Conservation (phyloP, 2,113 vertebrate genomes). For the Amia ocellicauda region DNA sequence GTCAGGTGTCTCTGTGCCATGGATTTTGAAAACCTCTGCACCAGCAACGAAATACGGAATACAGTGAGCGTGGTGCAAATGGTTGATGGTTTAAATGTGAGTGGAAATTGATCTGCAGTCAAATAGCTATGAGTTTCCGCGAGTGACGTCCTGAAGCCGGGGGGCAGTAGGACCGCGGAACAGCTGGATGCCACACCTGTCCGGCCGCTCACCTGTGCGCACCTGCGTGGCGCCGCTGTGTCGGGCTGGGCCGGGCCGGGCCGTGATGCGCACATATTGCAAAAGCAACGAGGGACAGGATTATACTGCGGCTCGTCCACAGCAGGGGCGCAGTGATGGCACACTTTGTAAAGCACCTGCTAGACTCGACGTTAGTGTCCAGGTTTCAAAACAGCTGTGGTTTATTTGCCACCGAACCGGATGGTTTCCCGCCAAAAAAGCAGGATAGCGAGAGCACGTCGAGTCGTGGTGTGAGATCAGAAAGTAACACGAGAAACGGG, state of each 20-base stretch:
- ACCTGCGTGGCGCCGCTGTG: not conserved
- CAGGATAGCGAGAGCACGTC: too few species aligned
- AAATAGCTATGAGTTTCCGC: too few species aligned
- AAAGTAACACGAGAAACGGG: too few species aligned
- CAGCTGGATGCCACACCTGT: constrained; percentile 11
- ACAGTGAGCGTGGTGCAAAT: too few species aligned
- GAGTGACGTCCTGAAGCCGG: too few species aligned
- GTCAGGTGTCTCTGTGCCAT: too few species aligned
- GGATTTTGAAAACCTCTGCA: too few species aligned
- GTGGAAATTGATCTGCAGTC: too few species aligned
- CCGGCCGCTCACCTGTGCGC: constrained; percentile 8
- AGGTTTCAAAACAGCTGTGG: constrained; percentile 85
- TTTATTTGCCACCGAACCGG: constrained; percentile 56
- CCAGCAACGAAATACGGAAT: too few species aligned
- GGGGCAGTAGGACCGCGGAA: constrained; percentile 21
- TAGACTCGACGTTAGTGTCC: constrained; percentile 77
- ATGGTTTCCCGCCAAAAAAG: not conserved
- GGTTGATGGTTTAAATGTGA: too few species aligned
- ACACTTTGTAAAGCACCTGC: constrained; percentile 60
- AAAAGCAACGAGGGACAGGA: not conserved
- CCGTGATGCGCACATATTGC: not conserved
- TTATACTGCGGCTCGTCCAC: not conserved
- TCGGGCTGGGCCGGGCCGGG: not conserved
- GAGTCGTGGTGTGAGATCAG: too few species aligned
- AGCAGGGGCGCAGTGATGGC: constrained; percentile 40